These are phyloP conservation scores for Orussus abietinus DNA, from an alignment of 1,140 invertebrate species.

Conservation along the genomic window DNA sequence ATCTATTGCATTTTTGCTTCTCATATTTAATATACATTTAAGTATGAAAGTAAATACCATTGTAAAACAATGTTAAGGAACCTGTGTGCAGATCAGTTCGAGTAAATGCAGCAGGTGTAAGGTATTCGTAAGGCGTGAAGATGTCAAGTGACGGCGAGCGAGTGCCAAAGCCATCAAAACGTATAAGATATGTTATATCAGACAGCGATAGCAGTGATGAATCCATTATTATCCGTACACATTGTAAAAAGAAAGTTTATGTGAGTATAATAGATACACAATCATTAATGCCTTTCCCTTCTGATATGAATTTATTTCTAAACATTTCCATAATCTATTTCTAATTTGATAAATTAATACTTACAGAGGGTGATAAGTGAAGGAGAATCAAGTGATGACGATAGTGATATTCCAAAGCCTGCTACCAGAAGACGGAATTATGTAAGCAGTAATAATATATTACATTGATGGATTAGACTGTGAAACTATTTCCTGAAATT, in stretches of 20 bases:
- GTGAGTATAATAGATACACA: constrained; percentile 25
- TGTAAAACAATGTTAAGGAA: no score
- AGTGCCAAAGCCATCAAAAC: constrained; percentile 23
- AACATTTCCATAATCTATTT: neutral
- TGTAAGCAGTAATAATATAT: constrained; percentile 26
- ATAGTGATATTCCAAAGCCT: constrained; percentile 38
- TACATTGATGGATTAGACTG: neutral
- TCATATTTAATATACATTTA: no score
- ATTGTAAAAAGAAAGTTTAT: constrained; percentile 30
- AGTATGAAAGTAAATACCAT: no score
- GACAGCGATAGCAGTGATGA: constrained; percentile 45
- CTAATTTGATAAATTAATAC: constrained; percentile 4
- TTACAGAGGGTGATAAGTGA: constrained; percentile 40
- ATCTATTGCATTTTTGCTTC: no score
- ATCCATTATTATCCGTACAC: constrained; percentile 28
- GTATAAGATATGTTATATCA: constrained; percentile 25
- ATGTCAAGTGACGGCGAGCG: constrained; percentile 44
- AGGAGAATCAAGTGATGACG: constrained; percentile 41
- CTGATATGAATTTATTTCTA: constrained; percentile 2
- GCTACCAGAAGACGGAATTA: constrained; percentile 33
- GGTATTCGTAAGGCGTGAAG: constrained; percentile 12
- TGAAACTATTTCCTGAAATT: constrained; percentile 1
- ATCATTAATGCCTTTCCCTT: neutral
- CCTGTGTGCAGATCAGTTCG: no score
- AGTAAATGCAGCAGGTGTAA: neutral